Evolutionary conservation across 37 sponge, comb jelly and placozoan genomes (phyloP).

Genomic region (Aplysina aerophoba): DNA sequence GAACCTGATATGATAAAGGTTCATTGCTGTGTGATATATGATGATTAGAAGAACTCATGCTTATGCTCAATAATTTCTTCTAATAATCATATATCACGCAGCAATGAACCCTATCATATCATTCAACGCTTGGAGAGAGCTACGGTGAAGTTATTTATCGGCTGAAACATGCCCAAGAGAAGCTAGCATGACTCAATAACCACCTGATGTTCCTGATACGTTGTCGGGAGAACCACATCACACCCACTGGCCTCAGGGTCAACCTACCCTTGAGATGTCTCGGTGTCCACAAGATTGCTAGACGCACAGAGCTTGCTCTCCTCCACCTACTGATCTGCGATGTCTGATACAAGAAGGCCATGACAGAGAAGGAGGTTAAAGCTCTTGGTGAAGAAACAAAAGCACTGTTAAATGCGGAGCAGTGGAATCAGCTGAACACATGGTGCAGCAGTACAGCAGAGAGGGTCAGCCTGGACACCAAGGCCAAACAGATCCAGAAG

Average conservation of each 20-base stretch:
- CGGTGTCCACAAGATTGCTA: neutral
- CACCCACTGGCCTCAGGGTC: slow-evolving; percentile 19
- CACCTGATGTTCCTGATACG: neutral
- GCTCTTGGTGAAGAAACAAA: neutral
- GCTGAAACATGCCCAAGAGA: slow-evolving; percentile 9
- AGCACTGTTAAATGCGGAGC: neutral
- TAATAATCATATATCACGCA: no score
- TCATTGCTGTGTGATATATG: no score
- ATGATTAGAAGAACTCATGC: no score
- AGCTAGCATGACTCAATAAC: no score
- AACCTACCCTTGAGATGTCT: neutral
- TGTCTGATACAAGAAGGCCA: slow-evolving; percentile 1
- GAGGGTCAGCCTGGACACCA: slow-evolving; percentile 2
- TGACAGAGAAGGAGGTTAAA: neutral
- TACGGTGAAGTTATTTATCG: slow-evolving; percentile 3
- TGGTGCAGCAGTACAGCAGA: neutral
- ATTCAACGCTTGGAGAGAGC: no score
- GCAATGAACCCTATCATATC: no score
- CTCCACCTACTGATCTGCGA: neutral
- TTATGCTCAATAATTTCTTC: no score
- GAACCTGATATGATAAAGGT: no score
- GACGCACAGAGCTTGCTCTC: slow-evolving; percentile 3
- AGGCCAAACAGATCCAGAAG: slow-evolving; percentile 14
- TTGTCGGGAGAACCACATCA: slow-evolving; percentile 9
- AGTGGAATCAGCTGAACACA: neutral